Base-by-base conservation (phyloP, 2,797 vertebrate species). In the Gymnoscopelus microlampas region DNA sequence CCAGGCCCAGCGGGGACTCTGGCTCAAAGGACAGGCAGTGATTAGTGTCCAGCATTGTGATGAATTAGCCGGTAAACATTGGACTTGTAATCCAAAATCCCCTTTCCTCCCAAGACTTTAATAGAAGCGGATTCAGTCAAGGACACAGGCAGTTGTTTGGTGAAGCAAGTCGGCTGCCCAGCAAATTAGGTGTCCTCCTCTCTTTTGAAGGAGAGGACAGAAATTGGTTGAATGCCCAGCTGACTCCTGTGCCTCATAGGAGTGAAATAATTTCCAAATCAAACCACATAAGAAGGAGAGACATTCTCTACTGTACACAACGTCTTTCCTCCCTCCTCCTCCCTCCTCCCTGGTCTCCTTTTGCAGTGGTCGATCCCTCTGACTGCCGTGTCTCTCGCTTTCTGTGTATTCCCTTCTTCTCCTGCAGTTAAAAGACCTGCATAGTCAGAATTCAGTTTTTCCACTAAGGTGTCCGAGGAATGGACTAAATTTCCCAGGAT, bases 41-140 rank as follows among this genome's bases (percentile, higher is more conserved):
- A 87, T 91, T 93, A 78, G 90, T 94, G 83, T 95, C 94, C 91
- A 95, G 87, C 93, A 94, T 95, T 85, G 84, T 92, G 60, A 77
- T 70, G 0, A 74, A 78, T 85, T 80, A 87, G 73, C 59, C 82
- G 48, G 64, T 63, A 68, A 85, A 86, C 85, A 83, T 85, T 74
- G 77, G 82, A 83, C 60, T 79, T 59, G 32, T 74, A 39, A 26
- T 70, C 68, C 48, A 58, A 71, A 82, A 58, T 48, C 24, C 3
- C 0, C 15, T 62, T 54, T 79, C 47, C 63, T 71, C 19, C 35
- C 5, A 57, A 83, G 57, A 70, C 70, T 76, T n/a, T 15, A 78
- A 66, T 72, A 66, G 51, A 63, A 44, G 51, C 19, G 3, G 70
- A 19, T 61, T 56, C 23, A 5, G 26, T 9, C 9, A 35, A 66